Percentiles rank a stretch among this genome's conserved stretches.
phyloP scores from a whole-genome alignment of 2,113 vertebrate genomes.

The Columba janthina region DNA sequence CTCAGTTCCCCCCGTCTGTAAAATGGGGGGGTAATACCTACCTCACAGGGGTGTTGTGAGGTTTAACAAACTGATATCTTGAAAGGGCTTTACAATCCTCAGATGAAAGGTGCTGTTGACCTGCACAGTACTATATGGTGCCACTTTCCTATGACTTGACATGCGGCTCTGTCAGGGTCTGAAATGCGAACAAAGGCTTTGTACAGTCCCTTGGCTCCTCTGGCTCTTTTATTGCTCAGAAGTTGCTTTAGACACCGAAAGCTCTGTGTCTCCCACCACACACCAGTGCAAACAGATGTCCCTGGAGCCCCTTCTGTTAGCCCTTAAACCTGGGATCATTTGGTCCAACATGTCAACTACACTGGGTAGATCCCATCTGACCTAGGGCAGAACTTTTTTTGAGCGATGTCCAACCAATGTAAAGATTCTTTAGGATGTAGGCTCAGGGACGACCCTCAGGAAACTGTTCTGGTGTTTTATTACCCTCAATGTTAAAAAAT shows the following conservation, averaged over 20 bases:
- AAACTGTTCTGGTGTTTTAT: neutral
- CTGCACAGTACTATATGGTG: neutral
- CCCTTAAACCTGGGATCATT: neutral
- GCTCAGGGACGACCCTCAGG: neutral
- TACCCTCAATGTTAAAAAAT: neutral
- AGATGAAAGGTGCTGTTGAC: slow-evolving; percentile 56
- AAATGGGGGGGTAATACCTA: slow-evolving; percentile 25
- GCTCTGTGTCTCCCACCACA: neutral
- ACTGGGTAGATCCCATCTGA: neutral
- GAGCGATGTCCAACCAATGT: neutral
- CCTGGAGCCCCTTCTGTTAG: neutral
- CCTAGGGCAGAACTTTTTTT: neutral
- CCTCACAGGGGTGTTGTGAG: slow-evolving; percentile 66
- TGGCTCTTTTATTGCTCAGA: neutral
- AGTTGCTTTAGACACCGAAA: neutral
- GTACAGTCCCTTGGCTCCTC: neutral
- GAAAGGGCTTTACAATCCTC: slow-evolving; percentile 40
- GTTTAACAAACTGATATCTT: slow-evolving; percentile 28
- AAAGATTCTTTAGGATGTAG: neutral
- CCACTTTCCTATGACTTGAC: slow-evolving; percentile 58
- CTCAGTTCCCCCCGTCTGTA: slow-evolving; percentile 5
- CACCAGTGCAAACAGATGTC: neutral
- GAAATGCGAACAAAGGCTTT: slow-evolving; percentile 38
- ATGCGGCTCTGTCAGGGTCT: slow-evolving; percentile 16
- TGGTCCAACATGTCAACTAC: accelerated